These are phyloP conservation scores for Ormyrus nitidulus DNA, from an alignment of 2,888 invertebrate genomes.

Conservation along the genomic window DNA sequence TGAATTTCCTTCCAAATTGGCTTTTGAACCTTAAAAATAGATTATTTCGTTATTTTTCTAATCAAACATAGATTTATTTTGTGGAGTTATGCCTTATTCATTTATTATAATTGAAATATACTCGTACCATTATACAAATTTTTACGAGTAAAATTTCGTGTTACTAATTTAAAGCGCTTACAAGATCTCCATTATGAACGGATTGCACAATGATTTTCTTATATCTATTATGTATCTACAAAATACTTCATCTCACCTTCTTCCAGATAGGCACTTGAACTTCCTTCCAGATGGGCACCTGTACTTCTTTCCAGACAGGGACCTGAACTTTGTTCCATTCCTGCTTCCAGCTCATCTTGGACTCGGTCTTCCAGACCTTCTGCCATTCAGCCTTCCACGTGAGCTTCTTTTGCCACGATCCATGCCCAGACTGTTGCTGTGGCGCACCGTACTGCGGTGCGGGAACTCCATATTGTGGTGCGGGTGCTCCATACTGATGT, in stretches of 20 bases:
- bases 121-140: too few species aligned
- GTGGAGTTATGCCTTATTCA: too few species aligned
- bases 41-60: not conserved
- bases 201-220: too few species aligned
- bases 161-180: too few species aligned
- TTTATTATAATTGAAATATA: too few species aligned
- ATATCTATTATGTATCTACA: not conserved
- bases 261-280: constrained; percentile 88
- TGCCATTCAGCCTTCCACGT: constrained; percentile 91
- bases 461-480: constrained; percentile 62
- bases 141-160: too few species aligned
- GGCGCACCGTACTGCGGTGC: constrained; percentile 56
- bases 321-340: constrained; percentile 86
- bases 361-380: constrained; percentile 83
- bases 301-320: constrained; percentile 76
- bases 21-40: constrained; percentile 77
- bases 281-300: constrained; percentile 85
- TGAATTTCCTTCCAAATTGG: constrained; percentile 84
- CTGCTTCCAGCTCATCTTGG: constrained; percentile 84
- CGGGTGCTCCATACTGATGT: constrained; percentile 51
- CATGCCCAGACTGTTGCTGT: constrained; percentile 76
- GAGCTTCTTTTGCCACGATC: constrained; percentile 89
- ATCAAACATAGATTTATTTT: not conserved
- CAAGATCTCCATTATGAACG: too few species aligned
- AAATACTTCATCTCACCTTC: constrained; percentile 75